A percentile compares a stretch with the other conserved stretches of the same genome.
Conservation (phyloP, 2,888 invertebrate genomes). For the Morpho deidamia region DNA sequence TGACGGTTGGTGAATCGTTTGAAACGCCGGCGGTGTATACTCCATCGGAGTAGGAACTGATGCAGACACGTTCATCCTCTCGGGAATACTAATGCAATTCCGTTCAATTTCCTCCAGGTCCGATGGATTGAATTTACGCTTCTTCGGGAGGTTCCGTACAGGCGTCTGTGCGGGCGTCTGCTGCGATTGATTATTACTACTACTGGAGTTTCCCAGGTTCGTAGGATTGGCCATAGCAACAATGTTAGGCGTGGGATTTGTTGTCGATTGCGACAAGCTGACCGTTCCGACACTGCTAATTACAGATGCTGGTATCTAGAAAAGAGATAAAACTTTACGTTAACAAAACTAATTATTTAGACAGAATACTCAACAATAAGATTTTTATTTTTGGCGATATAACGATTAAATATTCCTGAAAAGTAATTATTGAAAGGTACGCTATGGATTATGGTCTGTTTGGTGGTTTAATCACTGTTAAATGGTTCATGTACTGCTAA, state of each 20-base stretch:
- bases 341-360: not conserved
- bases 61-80: constrained; percentile 34
- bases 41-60: constrained; percentile 45
- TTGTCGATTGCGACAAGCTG: constrained; percentile 66
- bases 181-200: constrained; percentile 46
- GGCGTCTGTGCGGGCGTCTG: constrained; percentile 74
- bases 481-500: too few species aligned
- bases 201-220: constrained; percentile 59
- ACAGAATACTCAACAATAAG: too few species aligned
- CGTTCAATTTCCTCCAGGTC: constrained; percentile 85
- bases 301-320: constrained; percentile 77
- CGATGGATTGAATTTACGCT: constrained; percentile 91
- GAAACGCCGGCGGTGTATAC: constrained; percentile 46
- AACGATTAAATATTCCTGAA: too few species aligned
- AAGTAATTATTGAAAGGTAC: too few species aligned
- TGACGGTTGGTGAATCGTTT: constrained; percentile 53
- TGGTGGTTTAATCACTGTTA: too few species aligned
- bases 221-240: constrained; percentile 66
- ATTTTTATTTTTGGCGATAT: too few species aligned
- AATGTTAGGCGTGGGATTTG: constrained; percentile 55
- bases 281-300: constrained; percentile 79
- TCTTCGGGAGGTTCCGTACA: constrained; percentile 92
- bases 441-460: too few species aligned
- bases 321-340: constrained; percentile 14
- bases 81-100: constrained; percentile 58